Base-by-base conservation (phyloP, 2,888 invertebrate genomes). In the Temnothorax unifasciatus region DNA sequence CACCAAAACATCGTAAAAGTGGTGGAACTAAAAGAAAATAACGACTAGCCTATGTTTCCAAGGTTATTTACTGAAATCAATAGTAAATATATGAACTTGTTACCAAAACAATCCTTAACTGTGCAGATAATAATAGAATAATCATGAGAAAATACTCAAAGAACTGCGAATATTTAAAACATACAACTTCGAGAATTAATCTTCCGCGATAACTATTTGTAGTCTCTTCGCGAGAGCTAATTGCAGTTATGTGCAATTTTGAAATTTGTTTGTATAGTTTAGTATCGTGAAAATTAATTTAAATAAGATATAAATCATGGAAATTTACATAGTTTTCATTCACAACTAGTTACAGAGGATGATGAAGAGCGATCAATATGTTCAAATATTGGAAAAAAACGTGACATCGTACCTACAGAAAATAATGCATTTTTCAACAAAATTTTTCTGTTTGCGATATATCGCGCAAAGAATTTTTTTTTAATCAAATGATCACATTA, bases 261-360 rank as follows among this genome's bases (percentile, higher is more conserved):
- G 0, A 69, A 50, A 69, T 69, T 69, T 68, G 11, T n/a, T 34
- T 18, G 5, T 63, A 29, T 15, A 59, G 29, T 59, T 29, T 29
- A 59, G 1, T 59, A 38, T 2, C 34, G n/a, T 63, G 2, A 38
- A 63, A 13, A 38, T 63, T 38, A 63, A 38, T 63, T 38, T 38
- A 34, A 61, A 61, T 8, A 9, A 34, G 18, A 34, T 5, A 29
- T 9, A 61, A 61, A 34, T 38, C 21, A 63, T n/a, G n/a, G 2
- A 38, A 63, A 29, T 59, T 59, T 59, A 59, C 18, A 59, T 29
- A 59, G 6, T 50, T n/a, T 54, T 61, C 38, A 34, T 38, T 61
- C 18, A n/a, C 9, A 61, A 38, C 11, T 34, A 34, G 4, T 61
- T 15, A 11, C 21, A 21, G 3, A 54, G 18, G n/a, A 34, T 61